Evolutionary conservation across 2,888 invertebrate species (phyloP), one percentile per base, ranked within the genome.

Genomic region (Acrobasis repandana): DNA sequence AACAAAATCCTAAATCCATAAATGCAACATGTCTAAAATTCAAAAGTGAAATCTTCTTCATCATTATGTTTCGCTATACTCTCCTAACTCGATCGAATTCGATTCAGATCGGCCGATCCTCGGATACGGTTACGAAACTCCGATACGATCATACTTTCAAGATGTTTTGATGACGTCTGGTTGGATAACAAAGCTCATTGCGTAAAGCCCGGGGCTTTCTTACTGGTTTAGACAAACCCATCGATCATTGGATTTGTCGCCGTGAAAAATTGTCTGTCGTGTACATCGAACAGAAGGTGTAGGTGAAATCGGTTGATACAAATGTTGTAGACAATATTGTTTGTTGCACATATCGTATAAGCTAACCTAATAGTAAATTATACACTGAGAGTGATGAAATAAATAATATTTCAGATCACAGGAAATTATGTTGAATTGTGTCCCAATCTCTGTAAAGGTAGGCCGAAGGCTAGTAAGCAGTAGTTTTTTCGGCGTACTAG

Each of bases 61-160:
- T 28, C 4, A 28, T 28, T 1, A 14, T n/a, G 43, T 43, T 38
- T 38, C 54, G 36, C 54, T 54, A 9, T 18, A 38, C 36, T 54
- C 54, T 54, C 20, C 5, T 10, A 54, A 38, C 54, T 54, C 38
- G 47, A 47, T 10, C n/a, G 47, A 47, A 46, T 57, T 66, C 70
- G 74, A 76, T 80, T 75, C 67, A 79, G 76, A 80, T 74, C 59
- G 67, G 73, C 70, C 73, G 75, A 80, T 80, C 72, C 68, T 65
- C 63, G 75, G 77, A 84, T 84, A 82, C 74, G 69, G 76, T 89
- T 89, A 89, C 85, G 87, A 86, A 85, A 89, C 73, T 62, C 68
- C 74, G 88, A 89, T 89, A 86, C 73, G 72, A 89, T 88, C 86
- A 68, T 69, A 78, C 81, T 83, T 82, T 82, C 81, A 76, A 87